phyloP scores from a whole-genome alignment of 2,113 vertebrate genomes.

The Phylloscopus trochilus region DNA sequence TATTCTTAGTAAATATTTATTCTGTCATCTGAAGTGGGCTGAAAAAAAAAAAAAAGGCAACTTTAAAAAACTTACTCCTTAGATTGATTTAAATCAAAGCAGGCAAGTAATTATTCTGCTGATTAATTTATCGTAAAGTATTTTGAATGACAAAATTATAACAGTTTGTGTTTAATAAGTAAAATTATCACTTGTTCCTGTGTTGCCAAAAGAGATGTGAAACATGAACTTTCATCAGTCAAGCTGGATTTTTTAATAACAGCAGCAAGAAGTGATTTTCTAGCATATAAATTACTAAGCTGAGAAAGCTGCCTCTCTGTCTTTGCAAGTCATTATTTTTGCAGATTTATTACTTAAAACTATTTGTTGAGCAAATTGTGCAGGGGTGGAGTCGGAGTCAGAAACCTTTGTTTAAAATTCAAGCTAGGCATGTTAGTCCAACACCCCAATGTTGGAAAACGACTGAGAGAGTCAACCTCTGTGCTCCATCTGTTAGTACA shows the following conservation, averaged over 20 bases:
- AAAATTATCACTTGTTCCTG: background rate
- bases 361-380: background rate
- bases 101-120: background rate
- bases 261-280: background rate
- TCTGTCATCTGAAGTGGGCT: background rate
- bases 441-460: accelerated
- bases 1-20: background rate
- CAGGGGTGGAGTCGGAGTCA: background rate
- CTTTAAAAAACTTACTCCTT: background rate
- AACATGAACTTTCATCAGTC: background rate
- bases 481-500: too few species aligned
- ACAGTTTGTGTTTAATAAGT: background rate
- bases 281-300: background rate
- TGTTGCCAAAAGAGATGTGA: background rate
- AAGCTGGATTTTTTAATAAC: background rate
- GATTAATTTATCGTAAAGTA: background rate
- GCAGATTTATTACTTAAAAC: background rate
- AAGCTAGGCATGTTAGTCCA: background rate
- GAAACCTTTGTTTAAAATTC: background rate
- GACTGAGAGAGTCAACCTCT: background rate
- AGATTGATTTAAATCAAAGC: background rate
- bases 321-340: background rate
- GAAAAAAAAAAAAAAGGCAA: background rate
- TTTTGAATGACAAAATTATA: background rate
- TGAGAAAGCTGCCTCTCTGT: background rate